Conservation (phyloP, 2,797 vertebrate genomes). For the Poecilia wingei region DNA sequence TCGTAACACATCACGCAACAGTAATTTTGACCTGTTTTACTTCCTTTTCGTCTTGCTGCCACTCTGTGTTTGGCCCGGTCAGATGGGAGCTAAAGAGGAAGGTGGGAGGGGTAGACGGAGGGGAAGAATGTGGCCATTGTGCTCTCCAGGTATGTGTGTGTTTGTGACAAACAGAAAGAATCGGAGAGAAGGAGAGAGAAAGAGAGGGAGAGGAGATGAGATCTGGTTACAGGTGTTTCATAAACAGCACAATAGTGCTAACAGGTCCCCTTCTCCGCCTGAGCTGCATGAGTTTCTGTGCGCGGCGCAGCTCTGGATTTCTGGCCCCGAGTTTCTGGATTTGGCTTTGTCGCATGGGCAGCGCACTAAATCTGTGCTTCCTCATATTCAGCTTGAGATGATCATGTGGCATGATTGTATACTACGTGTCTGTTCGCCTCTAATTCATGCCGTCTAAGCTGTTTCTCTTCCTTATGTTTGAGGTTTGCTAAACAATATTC, state of each 20-base stretch:
- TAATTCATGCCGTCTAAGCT: constrained; percentile 27
- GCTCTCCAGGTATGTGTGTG: constrained; percentile 79
- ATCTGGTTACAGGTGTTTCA: constrained; percentile 80
- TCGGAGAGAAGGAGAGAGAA: constrained; percentile 26
- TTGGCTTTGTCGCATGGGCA: constrained; percentile 54
- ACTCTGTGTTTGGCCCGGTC: constrained; percentile 33
- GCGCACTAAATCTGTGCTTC: constrained; percentile 54
- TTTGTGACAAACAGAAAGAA: constrained; percentile 72
- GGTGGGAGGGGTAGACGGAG: constrained; percentile 32
- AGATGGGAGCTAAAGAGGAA: constrained; percentile 49
- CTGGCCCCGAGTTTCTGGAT: constrained; percentile 45
- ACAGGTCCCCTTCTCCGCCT: constrained; percentile 53
- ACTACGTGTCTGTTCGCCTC: constrained; percentile 16
- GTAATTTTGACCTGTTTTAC: constrained; percentile 27
- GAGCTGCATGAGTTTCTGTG: constrained; percentile 22
- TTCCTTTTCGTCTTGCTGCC: constrained; percentile 20
- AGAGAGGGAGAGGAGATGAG: constrained; percentile 57
- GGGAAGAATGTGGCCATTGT: constrained; percentile 83
- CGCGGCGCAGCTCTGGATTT: constrained; percentile 41
- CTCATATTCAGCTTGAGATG: constrained; percentile 50
- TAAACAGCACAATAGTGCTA: constrained; percentile 76
- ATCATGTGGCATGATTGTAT: constrained; percentile 66
- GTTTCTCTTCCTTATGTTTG: constrained; percentile 56
- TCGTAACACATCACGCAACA: background rate
- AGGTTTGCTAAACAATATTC: constrained; percentile 35